Evolutionary conservation across 2,113 vertebrate genomes (phyloP).

Genomic region (Oncorhynchus keta): DNA sequence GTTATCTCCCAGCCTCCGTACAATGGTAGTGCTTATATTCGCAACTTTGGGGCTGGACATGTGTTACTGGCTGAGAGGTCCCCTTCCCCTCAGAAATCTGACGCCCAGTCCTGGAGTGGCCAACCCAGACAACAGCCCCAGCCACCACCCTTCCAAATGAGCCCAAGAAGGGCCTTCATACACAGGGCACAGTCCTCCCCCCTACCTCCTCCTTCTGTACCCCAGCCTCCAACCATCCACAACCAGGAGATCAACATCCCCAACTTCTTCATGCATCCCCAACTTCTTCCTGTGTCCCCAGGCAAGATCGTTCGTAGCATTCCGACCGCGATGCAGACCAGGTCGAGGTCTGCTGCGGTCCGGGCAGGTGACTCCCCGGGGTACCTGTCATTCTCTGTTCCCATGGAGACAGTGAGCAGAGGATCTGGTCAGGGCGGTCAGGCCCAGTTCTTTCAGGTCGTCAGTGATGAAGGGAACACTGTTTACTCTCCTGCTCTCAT

Average conservation of each 20-base stretch:
- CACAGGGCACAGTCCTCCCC: not conserved
- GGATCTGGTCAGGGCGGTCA: not conserved
- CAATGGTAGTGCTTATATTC: constrained; percentile 8
- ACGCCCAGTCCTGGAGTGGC: not conserved
- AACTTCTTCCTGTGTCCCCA: not conserved
- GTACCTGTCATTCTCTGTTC: constrained; percentile 8
- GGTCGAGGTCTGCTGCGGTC: not conserved
- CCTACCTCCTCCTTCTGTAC: not conserved
- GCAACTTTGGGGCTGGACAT: constrained; percentile 6
- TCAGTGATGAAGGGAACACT: not conserved
- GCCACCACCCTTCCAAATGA: not conserved
- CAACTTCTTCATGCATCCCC: constrained; percentile 1
- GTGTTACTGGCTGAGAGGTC: constrained; percentile 2
- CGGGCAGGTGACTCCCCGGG: not conserved
- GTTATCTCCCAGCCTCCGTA: constrained; percentile 8
- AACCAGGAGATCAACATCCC: constrained; percentile 4
- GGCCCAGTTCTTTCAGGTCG: not conserved
- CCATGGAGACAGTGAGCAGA: not conserved
- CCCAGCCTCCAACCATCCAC: not conserved
- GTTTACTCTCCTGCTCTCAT: constrained; percentile 7
- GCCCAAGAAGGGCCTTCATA: not conserved
- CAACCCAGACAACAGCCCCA: not conserved
- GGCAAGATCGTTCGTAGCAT: not conserved
- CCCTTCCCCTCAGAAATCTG: not conserved
- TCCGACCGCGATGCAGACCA: no score